A percentile compares a stretch with the other conserved stretches of the same genome.
Evolutionary conservation across 1,140 invertebrate species (phyloP).

Genomic region (Brachionus paranguensis): DNA sequence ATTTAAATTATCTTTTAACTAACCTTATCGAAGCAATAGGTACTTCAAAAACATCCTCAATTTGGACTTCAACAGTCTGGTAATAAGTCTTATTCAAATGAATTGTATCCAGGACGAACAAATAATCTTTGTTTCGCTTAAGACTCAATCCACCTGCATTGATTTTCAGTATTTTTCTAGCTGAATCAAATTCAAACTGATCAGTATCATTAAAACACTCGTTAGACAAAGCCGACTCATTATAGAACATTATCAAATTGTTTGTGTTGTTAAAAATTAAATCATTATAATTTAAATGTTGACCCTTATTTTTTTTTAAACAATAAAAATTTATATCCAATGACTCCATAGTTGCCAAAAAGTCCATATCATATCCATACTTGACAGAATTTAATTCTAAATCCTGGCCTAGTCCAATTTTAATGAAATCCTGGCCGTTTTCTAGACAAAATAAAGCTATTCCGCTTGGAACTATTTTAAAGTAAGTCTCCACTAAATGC

Average conservation of each 20-base stretch:
- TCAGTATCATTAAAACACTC: not conserved
- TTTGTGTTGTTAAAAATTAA: not conserved
- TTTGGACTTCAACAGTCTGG: not conserved
- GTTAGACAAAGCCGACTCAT: not conserved
- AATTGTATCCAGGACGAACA: not conserved
- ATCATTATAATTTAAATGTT: not conserved
- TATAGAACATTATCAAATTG: not conserved
- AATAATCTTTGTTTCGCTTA: not conserved
- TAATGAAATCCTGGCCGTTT: not conserved
- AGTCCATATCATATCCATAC: conserved; percentile 19
- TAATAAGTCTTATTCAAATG: not conserved
- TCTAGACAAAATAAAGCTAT: conserved; percentile 13
- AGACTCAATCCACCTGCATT: not conserved
- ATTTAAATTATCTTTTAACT: not conserved
- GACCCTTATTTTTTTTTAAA: not conserved
- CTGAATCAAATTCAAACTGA: not conserved
- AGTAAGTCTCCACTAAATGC: not conserved
- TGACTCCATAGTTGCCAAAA: not conserved
- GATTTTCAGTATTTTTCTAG: not conserved
- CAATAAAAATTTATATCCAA: conserved; percentile 16
- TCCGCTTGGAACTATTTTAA: conserved; percentile 6
- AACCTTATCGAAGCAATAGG: not conserved
- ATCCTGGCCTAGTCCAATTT: not conserved
- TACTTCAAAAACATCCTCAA: not conserved
- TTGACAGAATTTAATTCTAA: conserved; percentile 16